phyloP scores from a whole-genome alignment of 2,888 invertebrate species.

The Parnassius smintheus region DNA sequence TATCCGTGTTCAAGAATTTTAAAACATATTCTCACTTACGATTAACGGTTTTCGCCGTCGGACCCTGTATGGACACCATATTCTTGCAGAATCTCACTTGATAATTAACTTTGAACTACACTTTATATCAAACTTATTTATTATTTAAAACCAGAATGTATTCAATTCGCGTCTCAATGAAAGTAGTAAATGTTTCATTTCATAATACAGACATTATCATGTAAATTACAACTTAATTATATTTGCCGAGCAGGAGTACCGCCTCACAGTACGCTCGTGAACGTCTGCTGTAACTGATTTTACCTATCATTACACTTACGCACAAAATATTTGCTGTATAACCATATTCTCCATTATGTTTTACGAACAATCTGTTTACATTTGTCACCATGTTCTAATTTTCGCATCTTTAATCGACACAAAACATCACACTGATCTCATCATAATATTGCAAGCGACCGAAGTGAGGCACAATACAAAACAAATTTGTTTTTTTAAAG shows the following conservation, averaged over 20 bases:
- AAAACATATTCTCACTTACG: not conserved
- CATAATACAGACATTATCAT: conserved; percentile 20
- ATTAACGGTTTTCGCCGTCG: not conserved
- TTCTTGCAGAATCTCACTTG: not conserved
- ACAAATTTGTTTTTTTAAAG: no score
- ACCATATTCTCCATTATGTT: no score
- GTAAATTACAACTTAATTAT: conserved; percentile 28
- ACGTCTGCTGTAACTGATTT: conserved; percentile 9
- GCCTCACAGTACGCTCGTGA: not conserved
- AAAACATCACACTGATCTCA: not conserved
- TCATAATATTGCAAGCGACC: not conserved
- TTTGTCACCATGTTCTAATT: conserved; percentile 34
- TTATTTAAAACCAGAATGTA: not conserved
- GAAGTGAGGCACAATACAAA: no score
- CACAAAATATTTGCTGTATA: not conserved
- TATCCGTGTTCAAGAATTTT: not conserved
- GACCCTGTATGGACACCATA: not conserved
- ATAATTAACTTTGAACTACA: not conserved
- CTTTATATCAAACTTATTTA: not conserved
- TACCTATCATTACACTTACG: conserved; percentile 2
- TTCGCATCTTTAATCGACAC: conserved; percentile 35
- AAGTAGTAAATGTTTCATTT: not conserved
- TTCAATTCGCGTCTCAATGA: not conserved
- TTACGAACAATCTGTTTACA: conserved; percentile 16
- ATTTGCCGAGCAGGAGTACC: conserved; percentile 15